Percentiles rank a stretch among this genome's conserved stretches.
Evolutionary conservation across 37 sponge, comb jelly and placozoan genomes (phyloP).

Genomic region (Agelas oroides): DNA sequence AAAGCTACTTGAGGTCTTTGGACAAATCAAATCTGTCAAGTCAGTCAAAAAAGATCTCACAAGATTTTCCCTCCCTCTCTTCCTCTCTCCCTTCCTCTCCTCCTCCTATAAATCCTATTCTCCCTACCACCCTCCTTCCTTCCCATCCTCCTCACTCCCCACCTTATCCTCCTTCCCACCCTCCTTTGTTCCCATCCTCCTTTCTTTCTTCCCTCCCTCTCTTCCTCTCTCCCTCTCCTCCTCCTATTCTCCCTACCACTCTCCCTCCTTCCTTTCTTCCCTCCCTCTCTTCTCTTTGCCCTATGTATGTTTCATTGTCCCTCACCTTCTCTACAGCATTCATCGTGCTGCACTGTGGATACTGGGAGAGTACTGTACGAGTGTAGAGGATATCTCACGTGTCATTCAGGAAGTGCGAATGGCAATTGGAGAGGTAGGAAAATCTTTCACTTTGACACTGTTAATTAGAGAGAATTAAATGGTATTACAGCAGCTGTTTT

Average conservation of each 20-base stretch:
- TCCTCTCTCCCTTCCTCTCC: no score
- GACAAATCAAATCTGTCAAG: constrained; percentile 69
- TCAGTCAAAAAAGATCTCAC: background rate
- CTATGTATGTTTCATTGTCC: background rate
- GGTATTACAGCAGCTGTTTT: background rate
- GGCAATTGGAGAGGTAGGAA: constrained; percentile 88
- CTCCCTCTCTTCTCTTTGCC: no score
- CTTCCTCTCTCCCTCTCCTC: no score
- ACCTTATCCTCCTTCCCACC: no score
- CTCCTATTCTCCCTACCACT: no score
- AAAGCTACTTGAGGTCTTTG: constrained; percentile 89
- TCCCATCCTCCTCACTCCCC: no score
- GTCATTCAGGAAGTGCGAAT: constrained; percentile 84
- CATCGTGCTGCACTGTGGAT: constrained; percentile 94
- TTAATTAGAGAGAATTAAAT: background rate
- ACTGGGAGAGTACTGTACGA: constrained; percentile 96
- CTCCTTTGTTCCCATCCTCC: background rate
- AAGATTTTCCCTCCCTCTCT: background rate
- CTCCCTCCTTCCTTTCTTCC: no score
- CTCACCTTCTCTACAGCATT: constrained; percentile 54
- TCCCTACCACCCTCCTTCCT: background rate
- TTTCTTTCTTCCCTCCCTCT: no score
- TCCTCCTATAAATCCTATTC: no score
- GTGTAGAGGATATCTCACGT: constrained; percentile 83
- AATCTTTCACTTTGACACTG: background rate